Evolutionary conservation across 2,888 invertebrate species (phyloP).

Genomic region (Glomeris marginata): DNA sequence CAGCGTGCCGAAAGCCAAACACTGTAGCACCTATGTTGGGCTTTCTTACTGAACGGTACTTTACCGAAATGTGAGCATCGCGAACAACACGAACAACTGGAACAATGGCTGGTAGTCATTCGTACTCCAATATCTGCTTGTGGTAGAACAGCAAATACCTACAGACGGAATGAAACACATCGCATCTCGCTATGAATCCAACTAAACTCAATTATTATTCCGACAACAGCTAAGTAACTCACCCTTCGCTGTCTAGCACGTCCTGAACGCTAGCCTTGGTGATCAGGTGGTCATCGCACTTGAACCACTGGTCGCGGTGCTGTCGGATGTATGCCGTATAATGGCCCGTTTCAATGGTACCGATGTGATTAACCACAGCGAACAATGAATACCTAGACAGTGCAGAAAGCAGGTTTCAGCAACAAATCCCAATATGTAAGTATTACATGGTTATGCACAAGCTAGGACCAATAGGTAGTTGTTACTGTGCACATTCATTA

Average conservation of each 20-base stretch:
- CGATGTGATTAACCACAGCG: constrained; percentile 92
- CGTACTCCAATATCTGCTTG: constrained; percentile 81
- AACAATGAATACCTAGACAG: constrained; percentile 67
- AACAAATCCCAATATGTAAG: background rate
- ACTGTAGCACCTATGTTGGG: no score
- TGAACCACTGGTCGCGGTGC: constrained; percentile 82
- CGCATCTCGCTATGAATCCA: background rate
- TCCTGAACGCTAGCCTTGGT: constrained; percentile 73
- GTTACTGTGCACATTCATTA: background rate
- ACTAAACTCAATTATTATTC: background rate
- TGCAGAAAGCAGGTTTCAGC: constrained; percentile 1
- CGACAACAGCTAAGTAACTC: constrained; percentile 25
- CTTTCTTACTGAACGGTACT: no score
- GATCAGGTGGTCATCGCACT: constrained; percentile 92
- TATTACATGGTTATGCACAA: background rate
- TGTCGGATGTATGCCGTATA: constrained; percentile 94
- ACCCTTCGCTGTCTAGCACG: constrained; percentile 93
- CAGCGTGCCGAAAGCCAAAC: background rate
- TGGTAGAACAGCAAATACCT: constrained; percentile 93
- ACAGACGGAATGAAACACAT: constrained; percentile 24
- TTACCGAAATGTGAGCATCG: no score
- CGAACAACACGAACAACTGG: background rate
- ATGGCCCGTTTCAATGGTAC: constrained; percentile 84
- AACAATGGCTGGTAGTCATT: constrained; percentile 17
- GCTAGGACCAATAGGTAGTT: background rate